Evolutionary conservation across 2,888 invertebrate species (phyloP).

Genomic region (Dicyrtoma fusca): DNA sequence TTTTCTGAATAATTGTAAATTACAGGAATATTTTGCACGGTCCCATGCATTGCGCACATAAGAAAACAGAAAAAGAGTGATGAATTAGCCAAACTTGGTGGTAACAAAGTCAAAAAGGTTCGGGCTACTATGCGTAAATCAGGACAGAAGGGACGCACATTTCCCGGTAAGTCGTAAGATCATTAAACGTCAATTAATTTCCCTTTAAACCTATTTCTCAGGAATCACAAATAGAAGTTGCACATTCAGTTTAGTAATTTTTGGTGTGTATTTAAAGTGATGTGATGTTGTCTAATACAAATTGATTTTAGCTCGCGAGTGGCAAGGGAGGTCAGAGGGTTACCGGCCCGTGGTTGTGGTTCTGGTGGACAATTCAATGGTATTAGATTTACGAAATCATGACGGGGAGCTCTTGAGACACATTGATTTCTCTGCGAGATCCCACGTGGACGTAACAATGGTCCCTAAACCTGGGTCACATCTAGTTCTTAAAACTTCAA

Average conservation of each 20-base stretch:
- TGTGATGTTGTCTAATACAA: too few species aligned
- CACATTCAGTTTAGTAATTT: too few species aligned
- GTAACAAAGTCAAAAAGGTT: background rate
- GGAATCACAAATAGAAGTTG: too few species aligned
- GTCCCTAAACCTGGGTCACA: conserved; percentile 59
- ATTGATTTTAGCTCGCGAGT: conserved; percentile 61
- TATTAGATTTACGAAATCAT: conserved; percentile 60
- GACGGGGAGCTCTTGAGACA: conserved; percentile 61
- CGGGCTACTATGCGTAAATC: background rate
- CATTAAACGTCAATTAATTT: too few species aligned
- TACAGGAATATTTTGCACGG: background rate
- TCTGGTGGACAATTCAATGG: conserved; percentile 58
- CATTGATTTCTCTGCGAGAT: conserved; percentile 60
- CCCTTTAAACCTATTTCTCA: too few species aligned
- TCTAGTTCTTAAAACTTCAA: conserved; percentile 61
- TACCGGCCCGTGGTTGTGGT: conserved; percentile 60
- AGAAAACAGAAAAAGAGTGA: background rate
- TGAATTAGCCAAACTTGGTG: background rate
- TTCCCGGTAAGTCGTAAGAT: background rate
- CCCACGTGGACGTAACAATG: conserved; percentile 58
- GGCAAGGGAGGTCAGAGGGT: conserved; percentile 60
- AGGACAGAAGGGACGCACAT: conserved; percentile 9
- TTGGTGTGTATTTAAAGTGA: too few species aligned
- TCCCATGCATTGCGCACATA: background rate
- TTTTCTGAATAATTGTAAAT: too few species aligned